Conservation (phyloP, 2,888 invertebrate genomes). For the Cryptophagus acutangulus region DNA sequence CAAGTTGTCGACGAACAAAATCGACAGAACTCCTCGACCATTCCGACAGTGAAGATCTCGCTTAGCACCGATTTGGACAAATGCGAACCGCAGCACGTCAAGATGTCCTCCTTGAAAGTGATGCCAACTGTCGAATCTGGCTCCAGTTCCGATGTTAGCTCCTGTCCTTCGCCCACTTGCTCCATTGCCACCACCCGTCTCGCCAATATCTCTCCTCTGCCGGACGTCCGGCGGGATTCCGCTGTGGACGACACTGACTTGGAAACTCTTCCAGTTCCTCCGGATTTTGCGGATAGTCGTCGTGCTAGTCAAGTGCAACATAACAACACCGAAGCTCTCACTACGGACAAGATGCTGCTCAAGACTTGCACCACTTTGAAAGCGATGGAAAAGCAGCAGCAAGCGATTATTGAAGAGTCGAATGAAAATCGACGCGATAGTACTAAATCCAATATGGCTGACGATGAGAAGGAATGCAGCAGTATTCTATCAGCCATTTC, state of each 20-base stretch:
- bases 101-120: conserved; percentile 46
- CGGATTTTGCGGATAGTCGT: conserved; percentile 77
- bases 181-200: conserved; percentile 48
- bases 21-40: conserved; percentile 32
- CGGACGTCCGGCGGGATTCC: conserved; percentile 60
- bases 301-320: conserved; percentile 55
- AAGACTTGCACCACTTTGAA: conserved; percentile 40
- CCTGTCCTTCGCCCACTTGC: conserved; percentile 52
- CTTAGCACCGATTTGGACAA: conserved; percentile 39
- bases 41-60: conserved; percentile 42
- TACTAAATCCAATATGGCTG: conserved; percentile 41
- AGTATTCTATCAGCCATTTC: conserved; percentile 61
- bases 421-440: conserved; percentile 31
- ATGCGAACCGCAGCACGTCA: conserved; percentile 21
- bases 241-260: conserved; percentile 51
- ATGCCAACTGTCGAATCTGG: conserved; percentile 48
- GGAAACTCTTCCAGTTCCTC: conserved; percentile 66
- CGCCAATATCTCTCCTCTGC: conserved; percentile 62
- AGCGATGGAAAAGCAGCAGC: conserved; percentile 35
- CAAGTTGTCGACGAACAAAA: conserved; percentile 60
- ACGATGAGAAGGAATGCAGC: conserved; percentile 55
- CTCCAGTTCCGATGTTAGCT: conserved; percentile 48
- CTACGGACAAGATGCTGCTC: conserved; percentile 28
- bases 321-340: neutral
- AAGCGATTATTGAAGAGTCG: neutral